A percentile compares a stretch with the other conserved stretches of the same genome.
Conservation (phyloP, 1,140 invertebrate genomes). For the Muscidifurax raptorellus region DNA sequence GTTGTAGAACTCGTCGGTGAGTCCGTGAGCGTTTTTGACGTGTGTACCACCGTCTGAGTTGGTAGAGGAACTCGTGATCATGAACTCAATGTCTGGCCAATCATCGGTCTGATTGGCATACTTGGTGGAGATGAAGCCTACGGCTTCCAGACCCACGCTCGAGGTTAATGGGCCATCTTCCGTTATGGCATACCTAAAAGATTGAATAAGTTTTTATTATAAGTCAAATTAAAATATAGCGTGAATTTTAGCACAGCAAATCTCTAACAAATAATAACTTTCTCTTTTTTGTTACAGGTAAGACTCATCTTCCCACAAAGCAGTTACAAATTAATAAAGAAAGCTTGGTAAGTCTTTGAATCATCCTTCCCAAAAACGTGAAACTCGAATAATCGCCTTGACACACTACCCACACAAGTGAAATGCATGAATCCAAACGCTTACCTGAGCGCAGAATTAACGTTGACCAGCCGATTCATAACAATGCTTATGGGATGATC, state of each 20-base stretch:
- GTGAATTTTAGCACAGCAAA: background rate
- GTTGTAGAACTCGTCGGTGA: conserved; percentile 87
- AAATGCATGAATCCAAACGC: background rate
- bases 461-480: conserved; percentile 84
- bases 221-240: background rate
- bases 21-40: conserved; percentile 85
- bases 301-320: background rate
- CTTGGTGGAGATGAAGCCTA: conserved; percentile 91
- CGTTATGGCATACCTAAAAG: conserved; percentile 81
- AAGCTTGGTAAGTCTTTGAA: background rate
- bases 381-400: background rate
- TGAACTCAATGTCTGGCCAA: conserved; percentile 94
- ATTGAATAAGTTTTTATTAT: background rate
- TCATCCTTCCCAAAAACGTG: background rate
- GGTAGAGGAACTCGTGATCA: conserved; percentile 88
- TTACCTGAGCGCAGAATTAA: conserved; percentile 81
- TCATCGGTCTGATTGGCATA: conserved; percentile 89
- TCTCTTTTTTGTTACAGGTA: background rate
- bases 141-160: conserved; percentile 88
- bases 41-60: conserved; percentile 86
- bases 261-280: background rate
- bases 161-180: conserved; percentile 89
- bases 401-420: background rate
- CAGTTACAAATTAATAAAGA: background rate
- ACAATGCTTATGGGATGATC: conserved; percentile 87